A percentile compares a stretch with the other conserved stretches of the same genome.
Evolutionary conservation across 2,113 vertebrate species (phyloP).

Genomic region (Aleadryas rufinucha): DNA sequence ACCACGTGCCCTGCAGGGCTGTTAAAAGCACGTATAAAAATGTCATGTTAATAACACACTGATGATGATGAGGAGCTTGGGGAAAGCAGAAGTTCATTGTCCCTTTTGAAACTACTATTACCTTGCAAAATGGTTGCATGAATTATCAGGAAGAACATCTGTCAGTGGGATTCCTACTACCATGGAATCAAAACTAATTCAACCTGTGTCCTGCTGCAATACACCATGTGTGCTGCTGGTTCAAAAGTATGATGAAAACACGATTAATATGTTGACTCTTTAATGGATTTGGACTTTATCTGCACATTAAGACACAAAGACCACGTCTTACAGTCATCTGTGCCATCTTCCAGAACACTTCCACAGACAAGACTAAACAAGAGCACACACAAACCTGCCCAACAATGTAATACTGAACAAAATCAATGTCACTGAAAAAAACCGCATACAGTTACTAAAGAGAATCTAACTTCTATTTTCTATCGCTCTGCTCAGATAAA

Average conservation of each 20-base stretch:
- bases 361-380: not conserved
- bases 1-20: not conserved
- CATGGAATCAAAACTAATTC: not conserved
- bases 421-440: not conserved
- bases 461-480: not conserved
- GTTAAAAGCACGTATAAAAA: not conserved
- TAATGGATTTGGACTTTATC: not conserved
- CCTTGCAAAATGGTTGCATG: not conserved
- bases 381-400: not conserved
- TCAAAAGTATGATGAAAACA: not conserved
- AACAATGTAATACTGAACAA: not conserved
- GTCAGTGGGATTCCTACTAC: not conserved
- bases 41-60: not conserved
- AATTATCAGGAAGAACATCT: not conserved
- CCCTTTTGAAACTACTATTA: not conserved
- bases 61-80: not conserved
- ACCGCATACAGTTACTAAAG: not conserved
- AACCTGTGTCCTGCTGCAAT: not conserved
- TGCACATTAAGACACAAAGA: not conserved
- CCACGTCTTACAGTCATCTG: not conserved
- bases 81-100: not conserved
- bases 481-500: not conserved
- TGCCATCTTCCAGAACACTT: not conserved
- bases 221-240: fast-evolving
- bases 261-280: not conserved